A percentile compares a stretch with the other conserved stretches of the same genome.
Evolutionary conservation across 2,113 vertebrate species (phyloP).

Genomic region (Eira barbara): DNA sequence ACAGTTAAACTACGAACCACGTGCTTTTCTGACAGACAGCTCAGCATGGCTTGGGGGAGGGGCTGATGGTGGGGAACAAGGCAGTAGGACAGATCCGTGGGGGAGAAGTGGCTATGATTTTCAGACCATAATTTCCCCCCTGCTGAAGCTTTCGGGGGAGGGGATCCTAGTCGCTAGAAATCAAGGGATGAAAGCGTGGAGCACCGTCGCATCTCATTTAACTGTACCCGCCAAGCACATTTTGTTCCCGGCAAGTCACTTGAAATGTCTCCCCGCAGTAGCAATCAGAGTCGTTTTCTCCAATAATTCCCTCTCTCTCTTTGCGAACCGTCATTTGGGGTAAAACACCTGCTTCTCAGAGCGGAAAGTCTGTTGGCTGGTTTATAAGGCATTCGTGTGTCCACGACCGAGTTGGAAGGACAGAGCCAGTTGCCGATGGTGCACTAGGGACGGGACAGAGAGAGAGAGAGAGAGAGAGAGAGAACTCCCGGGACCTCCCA

Average conservation of each 20-base stretch:
- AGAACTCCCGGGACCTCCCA: neutral
- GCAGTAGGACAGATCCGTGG: neutral
- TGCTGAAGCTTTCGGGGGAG: neutral
- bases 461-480: too few species aligned
- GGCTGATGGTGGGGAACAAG: neutral
- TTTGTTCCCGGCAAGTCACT: neutral
- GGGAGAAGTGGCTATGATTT: neutral
- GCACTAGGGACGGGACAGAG: neutral
- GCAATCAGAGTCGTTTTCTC: constrained; percentile 21
- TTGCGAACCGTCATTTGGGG: neutral
- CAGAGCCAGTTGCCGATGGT: neutral
- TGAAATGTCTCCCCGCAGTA: neutral
- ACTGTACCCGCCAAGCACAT: neutral
- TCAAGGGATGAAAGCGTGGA: neutral
- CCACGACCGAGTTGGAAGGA: neutral
- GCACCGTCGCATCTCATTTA: neutral
- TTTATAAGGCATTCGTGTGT: rapidly evolving
- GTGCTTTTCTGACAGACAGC: neutral
- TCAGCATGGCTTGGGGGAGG: neutral
- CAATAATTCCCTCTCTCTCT: neutral
- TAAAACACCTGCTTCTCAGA: neutral
- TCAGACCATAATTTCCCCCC: neutral
- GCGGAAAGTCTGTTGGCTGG: neutral
- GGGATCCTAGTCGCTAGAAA: neutral
- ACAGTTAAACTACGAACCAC: too few species aligned